Evolutionary conservation across 2,113 vertebrate species (phyloP).

Genomic region (Percopsis transmontana): DNA sequence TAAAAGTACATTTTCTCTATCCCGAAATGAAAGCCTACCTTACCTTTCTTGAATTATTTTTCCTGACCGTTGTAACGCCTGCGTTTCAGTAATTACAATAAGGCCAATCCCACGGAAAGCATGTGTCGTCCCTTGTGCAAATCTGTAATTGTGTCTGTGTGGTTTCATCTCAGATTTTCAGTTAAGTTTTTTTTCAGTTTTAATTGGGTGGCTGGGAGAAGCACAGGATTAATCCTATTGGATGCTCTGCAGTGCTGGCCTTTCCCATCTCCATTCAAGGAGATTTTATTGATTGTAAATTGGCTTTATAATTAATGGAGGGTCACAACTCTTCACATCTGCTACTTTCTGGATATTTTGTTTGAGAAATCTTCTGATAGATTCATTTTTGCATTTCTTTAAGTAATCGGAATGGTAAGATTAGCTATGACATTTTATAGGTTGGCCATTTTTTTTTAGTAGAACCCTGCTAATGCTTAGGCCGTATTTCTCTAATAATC

Average conservation of each 20-base stretch:
- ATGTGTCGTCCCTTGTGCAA: constrained; percentile 32
- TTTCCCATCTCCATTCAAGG: constrained; percentile 57
- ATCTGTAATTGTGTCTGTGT: constrained; percentile 40
- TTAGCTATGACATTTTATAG: too few relatives aligned
- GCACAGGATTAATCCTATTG: constrained; percentile 60
- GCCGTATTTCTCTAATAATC: constrained; percentile 33
- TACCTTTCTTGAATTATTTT: neutral
- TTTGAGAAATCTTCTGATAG: too few relatives aligned
- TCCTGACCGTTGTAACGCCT: constrained; percentile 6
- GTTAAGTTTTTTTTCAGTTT: too few relatives aligned
- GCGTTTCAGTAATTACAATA: constrained; percentile 45
- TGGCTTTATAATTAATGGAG: constrained; percentile 65
- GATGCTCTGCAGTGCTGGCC: constrained; percentile 44
- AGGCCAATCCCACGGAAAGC: constrained; percentile 44
- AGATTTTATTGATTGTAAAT: constrained; percentile 67
- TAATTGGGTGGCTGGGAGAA: constrained; percentile 52
- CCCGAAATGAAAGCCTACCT: constrained; percentile 9
- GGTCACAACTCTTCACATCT: constrained; percentile 19
- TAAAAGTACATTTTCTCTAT: constrained; percentile 6
- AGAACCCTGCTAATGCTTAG: too few relatives aligned
- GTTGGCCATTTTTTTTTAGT: too few relatives aligned
- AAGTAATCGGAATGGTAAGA: constrained; percentile 1
- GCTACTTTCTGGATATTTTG: neutral
- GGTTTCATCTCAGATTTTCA: constrained; percentile 44
- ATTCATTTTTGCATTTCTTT: too few relatives aligned